Base-by-base conservation (phyloP, 1,140 invertebrate genomes). In the Sycophila sp. region DNA sequence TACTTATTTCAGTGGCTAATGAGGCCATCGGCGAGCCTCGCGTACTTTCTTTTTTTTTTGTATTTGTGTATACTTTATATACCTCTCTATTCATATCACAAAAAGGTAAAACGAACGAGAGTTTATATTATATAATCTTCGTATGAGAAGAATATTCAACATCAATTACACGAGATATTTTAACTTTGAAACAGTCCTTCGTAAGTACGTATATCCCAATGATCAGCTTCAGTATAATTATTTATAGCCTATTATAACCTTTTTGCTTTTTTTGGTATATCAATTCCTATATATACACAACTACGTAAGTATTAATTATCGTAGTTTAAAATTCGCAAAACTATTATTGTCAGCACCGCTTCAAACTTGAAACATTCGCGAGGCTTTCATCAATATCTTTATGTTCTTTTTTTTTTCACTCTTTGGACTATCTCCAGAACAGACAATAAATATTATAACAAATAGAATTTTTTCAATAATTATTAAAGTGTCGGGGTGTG, bases 311-410 rank as follows among this genome's bases (percentile, higher is more conserved):
- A 32, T 62, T 73, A 75, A 77, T 71, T 80, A 80, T 74, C 11
- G 30, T 22, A 40, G 10, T 69, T 51, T n/a, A n/a, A 28, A 68
- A 56, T 34, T 36, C n/a, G 32, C 53, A 60, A 60, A 60, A 13
- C 51, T 38, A 72, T 80, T 81, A 81, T 81, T 81, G 80, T 81
- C 80, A 81, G 71, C 74, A 79, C 78, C 75, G 73, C 73, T 76
- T 73, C 72, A 74, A 76, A 80, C 73, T 72, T 72, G 71, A 75
- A 73, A 76, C 45, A 40, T 17, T 30, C 36, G 22, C 45, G 55
- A 65, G 38, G 22, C 45, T 71, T 58, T 28, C 28, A 32, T 10
- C 38, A n/a, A n/a, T n/a, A n/a, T n/a, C n/a, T n/a, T n/a, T n/a
- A n/a, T n/a, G n/a, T n/a, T 47, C 26, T 5, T 38, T 40, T 58